Conservation (phyloP, 2,888 invertebrate genomes). For the Enchytraeus crypticus region DNA sequence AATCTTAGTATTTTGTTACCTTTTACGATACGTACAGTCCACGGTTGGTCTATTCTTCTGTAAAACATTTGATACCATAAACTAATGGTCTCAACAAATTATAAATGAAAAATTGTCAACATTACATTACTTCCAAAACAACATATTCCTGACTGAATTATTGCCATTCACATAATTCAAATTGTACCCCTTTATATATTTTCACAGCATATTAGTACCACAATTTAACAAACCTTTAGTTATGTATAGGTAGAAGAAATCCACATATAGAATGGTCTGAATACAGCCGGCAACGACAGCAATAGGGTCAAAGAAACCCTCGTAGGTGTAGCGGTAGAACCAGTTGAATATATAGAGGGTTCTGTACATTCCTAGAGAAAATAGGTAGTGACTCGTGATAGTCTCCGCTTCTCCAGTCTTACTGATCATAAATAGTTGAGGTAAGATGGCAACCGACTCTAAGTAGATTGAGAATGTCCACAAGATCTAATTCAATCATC, state of each 20-base stretch:
- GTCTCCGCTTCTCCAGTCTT: conserved; percentile 92
- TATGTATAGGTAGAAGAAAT: conserved; percentile 99
- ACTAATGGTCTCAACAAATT: no score
- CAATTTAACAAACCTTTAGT: conserved; percentile 69
- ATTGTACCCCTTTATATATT: no score
- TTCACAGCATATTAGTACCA: no score
- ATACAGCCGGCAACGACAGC: conserved; percentile 93
- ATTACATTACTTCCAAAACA: no score
- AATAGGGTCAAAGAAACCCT: conserved; percentile 88
- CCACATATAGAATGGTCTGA: conserved; percentile 95
- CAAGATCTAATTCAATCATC: conserved; percentile 72
- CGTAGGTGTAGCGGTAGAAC: conserved; percentile 81
- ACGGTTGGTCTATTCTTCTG: no score
- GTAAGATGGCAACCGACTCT: no score
- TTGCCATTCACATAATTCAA: no score
- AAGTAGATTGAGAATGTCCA: conserved; percentile 99
- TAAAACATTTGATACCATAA: no score
- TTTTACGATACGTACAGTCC: no score
- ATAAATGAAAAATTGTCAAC: no score
- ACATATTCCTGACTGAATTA: no score
- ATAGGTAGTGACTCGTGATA: conserved; percentile 62
- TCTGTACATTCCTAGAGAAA: conserved; percentile 51
- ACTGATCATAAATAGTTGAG: conserved; percentile 96
- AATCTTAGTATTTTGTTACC: no score
- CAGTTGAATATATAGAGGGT: conserved; percentile 89